phyloP scores from a whole-genome alignment of 2,113 vertebrate genomes.

The Xerus inauris region DNA sequence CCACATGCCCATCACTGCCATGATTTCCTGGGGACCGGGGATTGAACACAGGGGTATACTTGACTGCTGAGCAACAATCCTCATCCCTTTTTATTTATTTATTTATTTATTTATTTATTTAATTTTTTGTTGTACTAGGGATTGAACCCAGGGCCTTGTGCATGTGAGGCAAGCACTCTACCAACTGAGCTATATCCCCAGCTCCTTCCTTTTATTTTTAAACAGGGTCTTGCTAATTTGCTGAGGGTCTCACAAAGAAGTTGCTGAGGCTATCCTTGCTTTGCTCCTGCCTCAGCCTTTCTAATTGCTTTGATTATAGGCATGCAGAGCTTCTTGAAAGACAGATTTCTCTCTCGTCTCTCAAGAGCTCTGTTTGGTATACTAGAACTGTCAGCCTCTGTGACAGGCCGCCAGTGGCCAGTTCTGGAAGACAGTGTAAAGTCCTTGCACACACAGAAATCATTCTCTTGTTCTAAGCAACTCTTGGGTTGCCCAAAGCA shows the following conservation, averaged over 20 bases:
- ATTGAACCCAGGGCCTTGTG: too few species aligned
- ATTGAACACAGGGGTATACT: too few species aligned
- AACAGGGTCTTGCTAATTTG: background rate
- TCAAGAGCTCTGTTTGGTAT: background rate
- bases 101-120: too few species aligned
- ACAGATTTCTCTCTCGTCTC: background rate
- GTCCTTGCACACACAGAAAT: background rate
- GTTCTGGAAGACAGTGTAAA: background rate
- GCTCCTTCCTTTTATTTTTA: too few species aligned
- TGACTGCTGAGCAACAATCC: too few species aligned
- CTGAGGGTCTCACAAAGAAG: background rate
- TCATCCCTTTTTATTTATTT: background rate
- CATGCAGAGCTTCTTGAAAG: background rate
- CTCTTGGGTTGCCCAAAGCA: background rate
- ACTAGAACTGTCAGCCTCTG: background rate
- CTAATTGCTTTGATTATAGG: background rate
- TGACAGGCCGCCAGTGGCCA: background rate
- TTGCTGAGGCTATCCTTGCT: background rate
- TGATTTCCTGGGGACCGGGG: background rate
- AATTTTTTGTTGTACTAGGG: too few species aligned
- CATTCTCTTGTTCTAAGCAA: background rate
- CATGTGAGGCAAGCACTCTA: too few species aligned
- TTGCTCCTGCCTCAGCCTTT: background rate
- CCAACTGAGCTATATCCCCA: background rate
- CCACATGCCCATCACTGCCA: background rate